These are phyloP conservation scores for Odontocolon sp. DNA, from an alignment of 2,888 invertebrate species.

Conservation along the genomic window DNA sequence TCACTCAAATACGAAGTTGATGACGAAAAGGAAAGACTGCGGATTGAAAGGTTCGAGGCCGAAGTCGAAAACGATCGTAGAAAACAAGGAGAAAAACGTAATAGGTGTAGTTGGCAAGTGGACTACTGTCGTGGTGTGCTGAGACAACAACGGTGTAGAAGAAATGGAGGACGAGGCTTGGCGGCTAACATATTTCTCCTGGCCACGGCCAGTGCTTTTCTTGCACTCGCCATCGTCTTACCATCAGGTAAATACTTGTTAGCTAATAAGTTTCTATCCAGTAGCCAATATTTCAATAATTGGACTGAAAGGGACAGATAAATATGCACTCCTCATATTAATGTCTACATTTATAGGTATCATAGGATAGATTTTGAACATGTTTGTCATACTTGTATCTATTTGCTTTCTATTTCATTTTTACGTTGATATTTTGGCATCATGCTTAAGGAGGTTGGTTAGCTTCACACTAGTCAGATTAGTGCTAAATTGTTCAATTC, in stretches of 20 bases:
- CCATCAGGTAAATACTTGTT: conserved; percentile 70
- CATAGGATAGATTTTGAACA: no score
- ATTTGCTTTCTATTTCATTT: no score
- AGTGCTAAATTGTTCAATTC: no score
- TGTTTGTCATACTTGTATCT: no score
- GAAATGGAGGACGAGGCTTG: conserved; percentile 48
- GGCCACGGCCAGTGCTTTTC: conserved; percentile 73
- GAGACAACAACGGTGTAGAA: conserved; percentile 43
- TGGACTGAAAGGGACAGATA: no score
- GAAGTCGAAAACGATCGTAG: not conserved
- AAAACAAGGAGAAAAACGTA: conserved; percentile 10
- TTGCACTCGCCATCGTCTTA: conserved; percentile 73
- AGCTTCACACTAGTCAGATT: no score
- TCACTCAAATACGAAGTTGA: not conserved
- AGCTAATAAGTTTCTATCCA: not conserved
- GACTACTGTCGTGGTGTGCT: conserved; percentile 40
- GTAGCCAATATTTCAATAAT: not conserved
- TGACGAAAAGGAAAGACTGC: conserved; percentile 12
- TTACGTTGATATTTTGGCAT: no score
- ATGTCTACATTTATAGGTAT: no score
- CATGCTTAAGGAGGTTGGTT: no score
- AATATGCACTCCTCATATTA: no score
- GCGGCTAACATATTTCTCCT: conserved; percentile 62
- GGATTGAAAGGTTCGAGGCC: conserved; percentile 14
- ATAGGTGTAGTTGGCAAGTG: conserved; percentile 47